phyloP scores from a whole-genome alignment of 2,113 vertebrate genomes.

The Ctenodactylus gundi region DNA sequence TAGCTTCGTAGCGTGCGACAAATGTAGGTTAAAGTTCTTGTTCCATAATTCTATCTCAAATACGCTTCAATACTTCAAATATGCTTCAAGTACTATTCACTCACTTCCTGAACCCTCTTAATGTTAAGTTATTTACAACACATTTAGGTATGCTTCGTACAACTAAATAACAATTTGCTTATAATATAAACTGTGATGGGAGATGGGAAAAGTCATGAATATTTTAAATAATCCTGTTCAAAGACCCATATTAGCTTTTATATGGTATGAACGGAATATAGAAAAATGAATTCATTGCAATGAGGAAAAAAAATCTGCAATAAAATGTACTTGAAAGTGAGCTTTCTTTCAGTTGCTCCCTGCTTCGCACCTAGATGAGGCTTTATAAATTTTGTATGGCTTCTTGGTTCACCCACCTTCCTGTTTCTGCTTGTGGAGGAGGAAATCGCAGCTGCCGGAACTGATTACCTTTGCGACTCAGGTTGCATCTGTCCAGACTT shows the following conservation, averaged over 20 bases:
- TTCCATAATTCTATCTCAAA: slow-evolving; percentile 11
- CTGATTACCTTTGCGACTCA: not conserved
- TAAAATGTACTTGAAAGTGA: slow-evolving; percentile 43
- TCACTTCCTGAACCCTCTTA: slow-evolving; percentile 4
- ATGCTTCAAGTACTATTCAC: not conserved
- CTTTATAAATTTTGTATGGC: not conserved
- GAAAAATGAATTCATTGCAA: slow-evolving; percentile 47
- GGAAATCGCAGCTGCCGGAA: not conserved
- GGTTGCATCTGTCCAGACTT: not conserved
- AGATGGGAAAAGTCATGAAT: slow-evolving; percentile 8
- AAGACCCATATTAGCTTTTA: slow-evolving; percentile 38
- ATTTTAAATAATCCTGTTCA: slow-evolving; percentile 38
- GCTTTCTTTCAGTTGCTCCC: not conserved
- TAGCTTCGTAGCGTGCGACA: not conserved
- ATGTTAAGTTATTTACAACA: slow-evolving; percentile 35
- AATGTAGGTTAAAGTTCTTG: not conserved
- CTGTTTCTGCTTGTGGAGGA: not conserved
- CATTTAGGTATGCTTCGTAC: not conserved
- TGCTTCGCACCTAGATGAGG: not conserved
- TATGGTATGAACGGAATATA: slow-evolving; percentile 39
- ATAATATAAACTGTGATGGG: slow-evolving; percentile 17
- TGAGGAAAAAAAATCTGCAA: not conserved
- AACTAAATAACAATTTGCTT: slow-evolving; percentile 37
- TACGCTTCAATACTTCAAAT: slow-evolving; percentile 18
- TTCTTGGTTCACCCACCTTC: not conserved